phyloP scores from a whole-genome alignment of 2,113 vertebrate species.

The Rhinoptilus africanus region DNA sequence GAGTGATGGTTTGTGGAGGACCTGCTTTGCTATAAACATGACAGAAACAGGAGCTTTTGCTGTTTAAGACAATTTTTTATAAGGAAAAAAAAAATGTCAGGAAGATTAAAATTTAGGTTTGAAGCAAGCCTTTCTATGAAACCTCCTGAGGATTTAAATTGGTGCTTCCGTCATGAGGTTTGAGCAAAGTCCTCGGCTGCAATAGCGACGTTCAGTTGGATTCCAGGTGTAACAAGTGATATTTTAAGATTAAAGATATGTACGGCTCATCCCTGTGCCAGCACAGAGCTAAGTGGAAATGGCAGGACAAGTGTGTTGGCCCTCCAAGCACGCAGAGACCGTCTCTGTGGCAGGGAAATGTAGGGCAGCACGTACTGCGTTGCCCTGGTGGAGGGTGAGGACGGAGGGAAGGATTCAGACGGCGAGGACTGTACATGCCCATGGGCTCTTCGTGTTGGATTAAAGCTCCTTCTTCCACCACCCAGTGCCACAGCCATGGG shows the following conservation, averaged over 20 bases:
- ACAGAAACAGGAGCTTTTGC: not conserved
- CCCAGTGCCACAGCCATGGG: not conserved
- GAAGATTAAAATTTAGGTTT: not conserved
- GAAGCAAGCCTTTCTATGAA: not conserved
- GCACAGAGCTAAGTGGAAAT: not conserved
- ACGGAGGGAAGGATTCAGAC: not conserved
- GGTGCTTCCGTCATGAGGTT: not conserved
- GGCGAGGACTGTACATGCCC: rapidly evolving
- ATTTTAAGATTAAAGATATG: not conserved
- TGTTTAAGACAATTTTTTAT: not conserved
- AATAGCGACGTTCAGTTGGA: not conserved
- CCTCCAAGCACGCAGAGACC: rapidly evolving
- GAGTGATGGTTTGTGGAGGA: not conserved
- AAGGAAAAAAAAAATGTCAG: not conserved
- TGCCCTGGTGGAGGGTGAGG: not conserved
- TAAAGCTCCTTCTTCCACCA: not conserved
- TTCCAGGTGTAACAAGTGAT: not conserved
- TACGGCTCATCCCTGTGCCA: not conserved
- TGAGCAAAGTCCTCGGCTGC: not conserved
- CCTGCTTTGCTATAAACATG: not conserved
- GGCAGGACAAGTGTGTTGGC: not conserved
- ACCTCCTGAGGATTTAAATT: not conserved
- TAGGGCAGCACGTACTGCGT: not conserved
- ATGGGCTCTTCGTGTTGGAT: not conserved
- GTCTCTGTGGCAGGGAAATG: not conserved